A percentile compares a stretch with the other conserved stretches of the same genome.
These are phyloP conservation scores for Drosophila rufa DNA, from an alignment of 1,140 invertebrate genomes.

Conservation along the genomic window DNA sequence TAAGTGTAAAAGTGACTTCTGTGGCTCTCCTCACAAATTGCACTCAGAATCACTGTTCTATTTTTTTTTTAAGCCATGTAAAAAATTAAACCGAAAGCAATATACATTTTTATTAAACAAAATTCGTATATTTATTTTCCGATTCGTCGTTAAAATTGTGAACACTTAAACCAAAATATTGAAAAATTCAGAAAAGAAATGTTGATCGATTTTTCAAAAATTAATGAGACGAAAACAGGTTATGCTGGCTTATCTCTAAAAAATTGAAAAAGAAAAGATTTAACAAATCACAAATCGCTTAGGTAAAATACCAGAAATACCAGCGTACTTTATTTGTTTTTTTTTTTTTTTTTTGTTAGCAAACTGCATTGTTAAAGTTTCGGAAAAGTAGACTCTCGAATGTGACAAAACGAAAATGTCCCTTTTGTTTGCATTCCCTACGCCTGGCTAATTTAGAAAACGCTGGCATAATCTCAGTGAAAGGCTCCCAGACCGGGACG, in stretches of 20 bases:
- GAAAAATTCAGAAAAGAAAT: no score
- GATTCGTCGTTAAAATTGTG: no score
- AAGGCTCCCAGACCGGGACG: background rate
- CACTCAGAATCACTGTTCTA: no score
- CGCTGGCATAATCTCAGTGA: conserved; percentile 55
- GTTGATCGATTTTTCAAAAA: no score
- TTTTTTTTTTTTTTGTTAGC: background rate
- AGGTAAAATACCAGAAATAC: background rate
- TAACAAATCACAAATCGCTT: background rate
- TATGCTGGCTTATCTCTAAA: no score
- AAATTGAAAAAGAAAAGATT: background rate
- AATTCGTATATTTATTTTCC: background rate
- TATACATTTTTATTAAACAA: background rate
- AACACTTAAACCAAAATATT: no score
- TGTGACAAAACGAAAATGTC: conserved; percentile 26
- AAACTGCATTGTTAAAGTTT: conserved; percentile 22
- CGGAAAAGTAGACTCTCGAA: conserved; percentile 18
- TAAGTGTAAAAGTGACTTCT: no score
- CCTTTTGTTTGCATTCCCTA: conserved; percentile 37
- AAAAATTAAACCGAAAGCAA: background rate
- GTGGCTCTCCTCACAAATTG: no score
- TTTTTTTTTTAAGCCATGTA: background rate
- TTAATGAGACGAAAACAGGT: no score
- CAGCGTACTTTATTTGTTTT: background rate
- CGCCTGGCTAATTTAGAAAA: conserved; percentile 46